These are phyloP conservation scores for Nilaparvata lugens DNA, from an alignment of 1,140 invertebrate genomes.

Conservation along the genomic window DNA sequence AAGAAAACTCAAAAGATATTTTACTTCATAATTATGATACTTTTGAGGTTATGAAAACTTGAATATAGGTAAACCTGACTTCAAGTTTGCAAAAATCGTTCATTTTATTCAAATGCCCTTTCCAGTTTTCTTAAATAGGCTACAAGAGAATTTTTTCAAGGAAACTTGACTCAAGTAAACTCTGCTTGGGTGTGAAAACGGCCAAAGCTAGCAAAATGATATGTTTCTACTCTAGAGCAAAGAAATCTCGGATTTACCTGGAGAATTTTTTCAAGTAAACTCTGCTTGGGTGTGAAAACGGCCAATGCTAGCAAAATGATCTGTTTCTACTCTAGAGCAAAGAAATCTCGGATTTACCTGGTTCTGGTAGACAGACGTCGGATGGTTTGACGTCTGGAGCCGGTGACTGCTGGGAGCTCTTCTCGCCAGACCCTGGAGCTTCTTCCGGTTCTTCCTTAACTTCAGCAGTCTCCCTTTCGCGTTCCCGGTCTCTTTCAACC, in stretches of 20 bases:
- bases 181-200: not conserved
- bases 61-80: too few species aligned
- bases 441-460: constrained; percentile 14
- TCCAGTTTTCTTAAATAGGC: too few species aligned
- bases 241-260: not conserved
- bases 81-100: too few species aligned
- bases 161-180: not conserved
- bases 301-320: too few species aligned
- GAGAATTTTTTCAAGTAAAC: not conserved
- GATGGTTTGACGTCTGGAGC: not conserved
- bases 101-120: too few species aligned
- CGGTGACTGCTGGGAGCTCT: not conserved
- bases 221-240: not conserved
- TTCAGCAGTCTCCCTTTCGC: constrained; percentile 6
- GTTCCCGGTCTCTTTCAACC: constrained; percentile 11
- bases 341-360: not conserved
- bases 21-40: too few species aligned
- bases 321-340: too few species aligned
- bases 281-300: too few species aligned
- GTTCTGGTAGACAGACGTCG: constrained; percentile 3
- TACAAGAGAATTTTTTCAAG: too few species aligned
- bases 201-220: not conserved
- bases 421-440: not conserved
- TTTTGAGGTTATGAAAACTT: too few species aligned
- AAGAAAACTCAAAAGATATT: too few species aligned